Conservation (phyloP, 2,797 vertebrate species). For the Sitta carolinensis region DNA sequence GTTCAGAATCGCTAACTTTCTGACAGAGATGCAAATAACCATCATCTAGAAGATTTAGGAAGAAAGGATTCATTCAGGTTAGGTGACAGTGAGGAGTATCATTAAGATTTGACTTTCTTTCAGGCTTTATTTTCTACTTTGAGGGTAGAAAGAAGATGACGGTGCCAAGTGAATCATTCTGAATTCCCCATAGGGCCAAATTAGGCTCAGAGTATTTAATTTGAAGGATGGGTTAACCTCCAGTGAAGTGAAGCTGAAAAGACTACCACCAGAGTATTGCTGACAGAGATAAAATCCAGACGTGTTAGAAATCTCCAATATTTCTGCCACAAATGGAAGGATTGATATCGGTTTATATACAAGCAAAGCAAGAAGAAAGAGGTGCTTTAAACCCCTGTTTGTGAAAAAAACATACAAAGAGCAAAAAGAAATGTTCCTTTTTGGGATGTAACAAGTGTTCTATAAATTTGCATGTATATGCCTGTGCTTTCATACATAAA, state of each 20-base stretch:
- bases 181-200: background rate
- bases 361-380: background rate
- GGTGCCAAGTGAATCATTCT: background rate
- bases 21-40: background rate
- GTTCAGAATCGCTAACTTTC: background rate
- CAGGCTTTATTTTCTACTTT: background rate
- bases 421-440: background rate
- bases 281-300: background rate
- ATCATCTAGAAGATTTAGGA: background rate
- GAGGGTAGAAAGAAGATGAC: background rate
- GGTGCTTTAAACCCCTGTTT: background rate
- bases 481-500: constrained; percentile 11
- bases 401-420: background rate
- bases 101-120: background rate
- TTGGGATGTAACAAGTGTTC: background rate
- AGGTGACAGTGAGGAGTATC: background rate
- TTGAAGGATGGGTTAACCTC: background rate
- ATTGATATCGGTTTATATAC: background rate
- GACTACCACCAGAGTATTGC: background rate
- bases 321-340: background rate
- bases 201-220: constrained; percentile 18
- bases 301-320: background rate
- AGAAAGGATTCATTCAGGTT: background rate
- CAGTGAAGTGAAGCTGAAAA: constrained; percentile 25
- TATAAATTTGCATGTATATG: background rate